These are phyloP conservation scores for Muscidifurax raptorellus DNA, from an alignment of 1,140 invertebrate genomes.

Conservation along the genomic window DNA sequence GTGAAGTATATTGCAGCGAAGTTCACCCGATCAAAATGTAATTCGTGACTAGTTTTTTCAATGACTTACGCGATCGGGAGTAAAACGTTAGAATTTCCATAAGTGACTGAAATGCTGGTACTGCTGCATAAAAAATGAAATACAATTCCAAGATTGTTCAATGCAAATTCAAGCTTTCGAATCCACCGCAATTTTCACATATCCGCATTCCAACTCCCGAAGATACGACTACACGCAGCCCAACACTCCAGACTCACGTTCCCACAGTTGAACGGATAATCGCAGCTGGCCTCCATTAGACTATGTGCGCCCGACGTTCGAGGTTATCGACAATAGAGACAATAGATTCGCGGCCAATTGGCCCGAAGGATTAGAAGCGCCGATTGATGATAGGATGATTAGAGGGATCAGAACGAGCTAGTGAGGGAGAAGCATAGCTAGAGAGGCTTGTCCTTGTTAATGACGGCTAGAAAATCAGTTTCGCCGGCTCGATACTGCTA, in stretches of 20 bases:
- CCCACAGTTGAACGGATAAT: not conserved
- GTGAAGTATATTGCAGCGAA: too few species aligned
- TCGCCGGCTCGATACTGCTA: not conserved
- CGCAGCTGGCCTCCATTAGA: constrained; percentile 1
- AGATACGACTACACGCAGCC: too few species aligned
- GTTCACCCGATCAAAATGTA: too few species aligned
- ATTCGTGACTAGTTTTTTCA: too few species aligned
- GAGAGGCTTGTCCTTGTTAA: constrained; percentile 8
- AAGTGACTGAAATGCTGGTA: too few species aligned
- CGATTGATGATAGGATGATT: constrained; percentile 44
- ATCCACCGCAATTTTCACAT: too few species aligned
- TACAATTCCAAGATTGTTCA: too few species aligned
- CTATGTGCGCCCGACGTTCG: not conserved
- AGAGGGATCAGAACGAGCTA: constrained; percentile 29
- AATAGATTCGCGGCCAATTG: constrained; percentile 43
- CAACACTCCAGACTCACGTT: not conserved
- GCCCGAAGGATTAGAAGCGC: constrained; percentile 43
- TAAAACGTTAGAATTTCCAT: too few species aligned
- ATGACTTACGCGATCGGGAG: too few species aligned
- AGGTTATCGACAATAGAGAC: not conserved
- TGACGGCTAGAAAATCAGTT: constrained; percentile 50
- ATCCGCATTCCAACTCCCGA: too few species aligned
- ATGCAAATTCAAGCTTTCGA: too few species aligned
- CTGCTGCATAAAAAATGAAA: too few species aligned
- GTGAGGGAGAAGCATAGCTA: not conserved